Evolutionary conservation across 2,888 invertebrate genomes (phyloP), one percentile per base, ranked within the genome.

Genomic region (Marasmarcha lunaedactyla): DNA sequence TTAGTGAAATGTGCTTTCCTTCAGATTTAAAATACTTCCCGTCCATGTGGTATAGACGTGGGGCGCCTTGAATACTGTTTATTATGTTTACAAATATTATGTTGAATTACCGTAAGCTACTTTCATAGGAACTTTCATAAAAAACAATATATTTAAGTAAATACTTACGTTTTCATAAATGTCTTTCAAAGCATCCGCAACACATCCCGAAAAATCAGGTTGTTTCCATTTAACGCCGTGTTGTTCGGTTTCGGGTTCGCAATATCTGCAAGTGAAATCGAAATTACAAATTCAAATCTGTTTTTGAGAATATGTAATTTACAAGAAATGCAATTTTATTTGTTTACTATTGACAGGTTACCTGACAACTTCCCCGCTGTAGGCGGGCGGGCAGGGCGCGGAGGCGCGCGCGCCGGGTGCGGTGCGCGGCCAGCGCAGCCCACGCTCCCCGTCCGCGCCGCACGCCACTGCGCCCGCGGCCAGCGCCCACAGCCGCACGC

Each of bases 1-100:
- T 40, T 79, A 97, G 97, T 97, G 63, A 90, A 91, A 63, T 98
- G 98, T 86, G n/a, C n/a, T n/a, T n/a, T n/a, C n/a, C n/a, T n/a
- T n/a, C n/a, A n/a, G n/a, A n/a, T n/a, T n/a, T n/a, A n/a, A n/a
- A n/a, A n/a, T n/a, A n/a, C n/a, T n/a, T n/a, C n/a, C n/a, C n/a
- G n/a, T n/a, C n/a, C n/a, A n/a, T n/a, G n/a, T n/a, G n/a, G n/a
- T n/a, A n/a, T n/a, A n/a, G n/a, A n/a, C n/a, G n/a, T n/a, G n/a
- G n/a, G n/a, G n/a, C n/a, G n/a, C n/a, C n/a, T n/a, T n/a, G n/a
- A n/a, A n/a, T n/a, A n/a, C n/a, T n/a, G n/a, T n/a, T n/a, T n/a
- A n/a, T n/a, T n/a, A n/a, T n/a, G n/a, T n/a, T n/a, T n/a, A n/a
- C n/a, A n/a, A n/a, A n/a, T n/a, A n/a, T n/a, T n/a, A n/a, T n/a